phyloP scores from a whole-genome alignment of 1,140 invertebrate species.

The Scaptomyza hsui region DNA sequence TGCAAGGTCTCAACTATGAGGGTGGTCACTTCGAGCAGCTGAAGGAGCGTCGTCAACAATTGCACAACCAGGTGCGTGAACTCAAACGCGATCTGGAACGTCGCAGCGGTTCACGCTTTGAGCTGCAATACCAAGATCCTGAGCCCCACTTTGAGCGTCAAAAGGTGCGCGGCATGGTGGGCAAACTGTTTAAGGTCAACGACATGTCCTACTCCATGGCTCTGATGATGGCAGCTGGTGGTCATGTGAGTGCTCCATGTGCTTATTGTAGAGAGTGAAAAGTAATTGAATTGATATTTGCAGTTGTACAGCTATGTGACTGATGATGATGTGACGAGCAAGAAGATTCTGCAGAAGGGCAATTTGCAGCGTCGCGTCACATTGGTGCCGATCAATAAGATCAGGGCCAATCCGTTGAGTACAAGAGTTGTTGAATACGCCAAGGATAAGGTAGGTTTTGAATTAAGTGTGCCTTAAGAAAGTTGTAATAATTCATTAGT shows the following conservation, averaged over 20 bases:
- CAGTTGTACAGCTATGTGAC: conserved; percentile 96
- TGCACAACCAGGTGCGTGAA: conserved; percentile 85
- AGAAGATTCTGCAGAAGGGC: conserved; percentile 92
- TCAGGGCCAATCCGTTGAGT: conserved; percentile 88
- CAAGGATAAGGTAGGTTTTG: conserved; percentile 87
- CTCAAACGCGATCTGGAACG: conserved; percentile 59
- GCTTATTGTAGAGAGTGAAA: not conserved
- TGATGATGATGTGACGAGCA: conserved; percentile 93
- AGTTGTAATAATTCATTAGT: not conserved
- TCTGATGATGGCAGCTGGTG: conserved; percentile 94
- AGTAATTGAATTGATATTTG: conserved; percentile 54
- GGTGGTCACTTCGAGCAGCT: conserved; percentile 87
- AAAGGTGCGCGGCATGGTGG: conserved; percentile 92
- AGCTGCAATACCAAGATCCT: conserved; percentile 91
- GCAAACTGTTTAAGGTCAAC: conserved; percentile 90
- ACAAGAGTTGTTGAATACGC: conserved; percentile 87
- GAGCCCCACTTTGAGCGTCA: conserved; percentile 90
- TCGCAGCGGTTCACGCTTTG: conserved; percentile 85
- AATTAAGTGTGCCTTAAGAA: not conserved
- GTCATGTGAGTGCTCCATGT: conserved; percentile 88
- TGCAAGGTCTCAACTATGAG: conserved; percentile 87
- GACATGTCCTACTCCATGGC: conserved; percentile 91
- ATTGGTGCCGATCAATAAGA: conserved; percentile 97
- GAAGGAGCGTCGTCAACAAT: conserved; percentile 84
- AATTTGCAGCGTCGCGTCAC: conserved; percentile 92